Conservation (phyloP, 2,797 vertebrate genomes). For the Peromyscus aztecus region DNA sequence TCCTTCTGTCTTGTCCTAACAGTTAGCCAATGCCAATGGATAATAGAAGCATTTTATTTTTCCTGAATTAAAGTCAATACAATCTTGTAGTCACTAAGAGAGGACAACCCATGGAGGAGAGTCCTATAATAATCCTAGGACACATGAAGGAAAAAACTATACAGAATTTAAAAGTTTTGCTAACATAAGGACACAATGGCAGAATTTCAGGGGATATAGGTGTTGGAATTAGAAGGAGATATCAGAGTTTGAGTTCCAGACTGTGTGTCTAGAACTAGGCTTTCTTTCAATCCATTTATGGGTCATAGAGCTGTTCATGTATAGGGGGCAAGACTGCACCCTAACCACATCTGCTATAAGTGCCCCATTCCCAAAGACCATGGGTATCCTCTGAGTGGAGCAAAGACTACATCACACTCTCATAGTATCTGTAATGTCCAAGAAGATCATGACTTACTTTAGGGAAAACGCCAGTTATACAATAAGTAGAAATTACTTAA, state of each 20-base stretch:
- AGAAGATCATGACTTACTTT: background rate
- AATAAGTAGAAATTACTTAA: background rate
- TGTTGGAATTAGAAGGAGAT: background rate
- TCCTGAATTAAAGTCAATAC: background rate
- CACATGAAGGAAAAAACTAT: background rate
- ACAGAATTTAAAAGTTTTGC: background rate
- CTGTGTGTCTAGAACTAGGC: background rate
- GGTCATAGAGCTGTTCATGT: background rate
- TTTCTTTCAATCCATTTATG: background rate
- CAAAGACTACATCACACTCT: background rate
- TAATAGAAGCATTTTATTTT: background rate
- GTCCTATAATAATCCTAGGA: background rate
- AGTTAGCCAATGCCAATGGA: background rate
- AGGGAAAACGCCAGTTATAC: background rate
- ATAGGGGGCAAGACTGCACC: background rate
- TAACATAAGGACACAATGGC: background rate
- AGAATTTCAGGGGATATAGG: background rate
- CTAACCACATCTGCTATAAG: background rate
- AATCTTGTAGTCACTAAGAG: background rate
- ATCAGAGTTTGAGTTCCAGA: background rate
- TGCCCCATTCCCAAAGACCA: background rate
- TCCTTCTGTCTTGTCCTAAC: background rate
- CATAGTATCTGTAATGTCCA: background rate
- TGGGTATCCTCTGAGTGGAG: background rate
- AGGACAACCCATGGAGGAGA: background rate